Evolutionary conservation across 2,888 invertebrate genomes (phyloP).

Genomic region (Steinernema scapterisci): DNA sequence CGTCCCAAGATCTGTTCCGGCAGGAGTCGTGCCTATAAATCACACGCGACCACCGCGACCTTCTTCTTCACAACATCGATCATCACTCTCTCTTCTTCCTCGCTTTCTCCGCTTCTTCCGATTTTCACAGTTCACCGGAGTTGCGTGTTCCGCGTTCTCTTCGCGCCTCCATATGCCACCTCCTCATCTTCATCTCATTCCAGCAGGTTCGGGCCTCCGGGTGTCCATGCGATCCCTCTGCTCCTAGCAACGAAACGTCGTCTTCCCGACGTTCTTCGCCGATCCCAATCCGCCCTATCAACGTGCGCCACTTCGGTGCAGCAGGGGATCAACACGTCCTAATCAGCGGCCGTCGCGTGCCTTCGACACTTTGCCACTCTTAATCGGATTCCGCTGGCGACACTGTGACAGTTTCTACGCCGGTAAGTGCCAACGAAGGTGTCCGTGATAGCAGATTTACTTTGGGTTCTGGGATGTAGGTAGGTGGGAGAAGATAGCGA

Average conservation of each 20-base stretch:
- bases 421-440: conserved; percentile 21
- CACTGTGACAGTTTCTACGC: background rate
- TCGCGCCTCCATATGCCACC: background rate
- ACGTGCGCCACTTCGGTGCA: background rate
- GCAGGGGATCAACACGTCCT: conserved; percentile 3
- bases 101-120: background rate
- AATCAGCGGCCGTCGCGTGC: conserved; percentile 28
- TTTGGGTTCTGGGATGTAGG: background rate
- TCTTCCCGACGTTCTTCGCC: background rate
- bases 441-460: background rate
- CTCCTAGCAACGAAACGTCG: background rate
- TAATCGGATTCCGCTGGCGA: conserved; percentile 30
- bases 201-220: conserved; percentile 1
- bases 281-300: background rate
- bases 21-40: conserved; percentile 14
- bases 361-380: conserved; percentile 3
- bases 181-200: background rate
- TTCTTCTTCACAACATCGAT: background rate
- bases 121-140: conserved; percentile 26
- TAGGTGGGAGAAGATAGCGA: no score
- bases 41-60: conserved; percentile 32
- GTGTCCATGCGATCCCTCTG: conserved; percentile 14
- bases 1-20: conserved; percentile 12
- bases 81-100: background rate
- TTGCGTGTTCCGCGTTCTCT: background rate